phyloP scores from a whole-genome alignment of 2,797 vertebrate genomes.

The Chromobotia macracanthus region DNA sequence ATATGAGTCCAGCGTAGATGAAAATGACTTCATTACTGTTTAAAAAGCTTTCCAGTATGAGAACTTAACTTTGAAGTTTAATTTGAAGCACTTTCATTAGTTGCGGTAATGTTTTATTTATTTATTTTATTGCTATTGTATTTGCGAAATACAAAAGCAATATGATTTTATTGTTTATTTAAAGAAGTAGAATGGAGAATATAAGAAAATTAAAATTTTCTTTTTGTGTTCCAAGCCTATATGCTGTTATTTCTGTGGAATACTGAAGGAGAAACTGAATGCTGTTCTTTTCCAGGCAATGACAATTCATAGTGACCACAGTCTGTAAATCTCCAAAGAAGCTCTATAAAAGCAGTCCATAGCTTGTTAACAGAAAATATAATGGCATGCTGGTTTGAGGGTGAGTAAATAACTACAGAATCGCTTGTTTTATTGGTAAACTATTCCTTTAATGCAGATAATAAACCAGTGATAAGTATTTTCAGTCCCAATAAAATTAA shows the following conservation, averaged over 20 bases:
- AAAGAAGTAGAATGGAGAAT: neutral
- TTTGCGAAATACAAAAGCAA: neutral
- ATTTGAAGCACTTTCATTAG: slow-evolving; percentile 71
- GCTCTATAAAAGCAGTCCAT: neutral
- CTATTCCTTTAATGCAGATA: neutral
- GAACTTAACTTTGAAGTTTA: too few species aligned
- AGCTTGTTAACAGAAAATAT: neutral
- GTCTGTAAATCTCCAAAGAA: neutral
- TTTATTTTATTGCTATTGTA: slow-evolving; percentile 26
- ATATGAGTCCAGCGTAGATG: too few species aligned
- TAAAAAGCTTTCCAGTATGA: too few species aligned
- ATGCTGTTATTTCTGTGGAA: neutral
- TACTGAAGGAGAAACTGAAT: neutral
- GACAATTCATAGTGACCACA: neutral
- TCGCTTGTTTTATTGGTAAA: neutral
- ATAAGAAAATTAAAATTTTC: neutral
- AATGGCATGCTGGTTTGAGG: neutral
- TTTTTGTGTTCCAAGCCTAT: neutral
- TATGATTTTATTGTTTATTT: neutral
- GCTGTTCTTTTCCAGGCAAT: neutral
- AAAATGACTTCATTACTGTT: too few species aligned
- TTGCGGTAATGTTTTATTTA: neutral
- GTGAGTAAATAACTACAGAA: slow-evolving; percentile 3
- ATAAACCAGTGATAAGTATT: neutral
- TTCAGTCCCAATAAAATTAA: neutral